Conservation (phyloP, 2,113 vertebrate genomes). For the Bolborhynchus lineola region DNA sequence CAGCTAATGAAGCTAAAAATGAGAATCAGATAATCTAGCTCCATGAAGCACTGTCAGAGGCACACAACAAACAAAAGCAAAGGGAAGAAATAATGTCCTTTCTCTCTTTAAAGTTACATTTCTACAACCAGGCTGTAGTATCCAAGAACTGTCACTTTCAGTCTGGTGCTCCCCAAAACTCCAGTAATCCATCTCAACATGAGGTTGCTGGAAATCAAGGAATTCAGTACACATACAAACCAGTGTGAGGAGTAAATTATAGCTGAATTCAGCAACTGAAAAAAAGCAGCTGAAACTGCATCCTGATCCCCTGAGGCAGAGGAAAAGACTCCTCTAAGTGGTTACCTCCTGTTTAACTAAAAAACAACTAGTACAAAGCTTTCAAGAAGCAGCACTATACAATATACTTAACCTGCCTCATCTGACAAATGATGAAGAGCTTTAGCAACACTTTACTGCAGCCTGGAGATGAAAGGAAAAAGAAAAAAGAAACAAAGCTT, state of each 20-base stretch:
- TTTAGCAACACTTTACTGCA: slow-evolving; percentile 41
- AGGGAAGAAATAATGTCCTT: not conserved
- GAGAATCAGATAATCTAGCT: not conserved
- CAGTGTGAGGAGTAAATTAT: accelerated
- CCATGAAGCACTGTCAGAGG: not conserved
- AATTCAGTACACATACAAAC: not conserved
- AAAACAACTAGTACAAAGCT: slow-evolving; percentile 27
- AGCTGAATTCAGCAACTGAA: not conserved
- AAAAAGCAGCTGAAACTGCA: not conserved
- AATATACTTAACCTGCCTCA: slow-evolving; percentile 29
- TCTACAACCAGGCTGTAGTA: not conserved
- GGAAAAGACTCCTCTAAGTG: slow-evolving; percentile 5
- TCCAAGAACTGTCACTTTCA: not conserved
- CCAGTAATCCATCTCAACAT: not conserved
- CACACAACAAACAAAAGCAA: not conserved
- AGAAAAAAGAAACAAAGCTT: slow-evolving; percentile 5
- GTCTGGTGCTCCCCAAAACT: not conserved
- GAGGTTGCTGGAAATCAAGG: not conserved
- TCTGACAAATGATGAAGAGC: slow-evolving; percentile 43
- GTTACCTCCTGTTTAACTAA: slow-evolving; percentile 33
- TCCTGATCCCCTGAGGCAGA: not conserved
- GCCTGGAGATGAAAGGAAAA: slow-evolving; percentile 1
- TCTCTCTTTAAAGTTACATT: not conserved
- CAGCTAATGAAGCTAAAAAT: not conserved
- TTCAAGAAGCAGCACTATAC: slow-evolving; percentile 2